A percentile compares a stretch with the other conserved stretches of the same genome.
Evolutionary conservation across 2,888 invertebrate genomes (phyloP).

Genomic region (Hyles lineata): DNA sequence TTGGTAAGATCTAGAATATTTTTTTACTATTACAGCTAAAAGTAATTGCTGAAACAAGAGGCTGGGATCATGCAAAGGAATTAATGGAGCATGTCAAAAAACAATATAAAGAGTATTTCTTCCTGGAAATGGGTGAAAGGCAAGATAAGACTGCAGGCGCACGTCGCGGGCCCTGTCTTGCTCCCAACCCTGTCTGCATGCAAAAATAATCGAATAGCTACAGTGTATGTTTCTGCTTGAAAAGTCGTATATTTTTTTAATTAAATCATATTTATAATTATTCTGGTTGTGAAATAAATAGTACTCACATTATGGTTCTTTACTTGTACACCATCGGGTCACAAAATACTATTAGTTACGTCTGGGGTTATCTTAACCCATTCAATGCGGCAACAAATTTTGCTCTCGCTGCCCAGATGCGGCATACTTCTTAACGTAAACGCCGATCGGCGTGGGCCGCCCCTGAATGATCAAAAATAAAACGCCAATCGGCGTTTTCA

Average conservation of each 20-base stretch:
- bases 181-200: conserved; percentile 78
- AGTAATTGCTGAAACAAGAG: conserved; percentile 94
- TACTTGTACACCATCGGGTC: background rate
- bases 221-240: background rate
- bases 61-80: conserved; percentile 89
- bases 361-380: too few species aligned
- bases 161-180: conserved; percentile 72
- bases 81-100: conserved; percentile 70
- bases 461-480: too few species aligned
- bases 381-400: too few species aligned
- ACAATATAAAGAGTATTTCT: conserved; percentile 87
- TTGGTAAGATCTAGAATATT: too few species aligned
- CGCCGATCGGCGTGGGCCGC: too few species aligned
- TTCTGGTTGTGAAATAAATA: conserved; percentile 1
- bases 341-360: too few species aligned
- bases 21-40: conserved; percentile 86
- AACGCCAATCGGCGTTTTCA: too few species aligned
- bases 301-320: background rate
- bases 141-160: conserved; percentile 53
- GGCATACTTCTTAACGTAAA: too few species aligned
- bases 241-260: background rate
- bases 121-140: conserved; percentile 62
- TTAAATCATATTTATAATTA: conserved; percentile 2
- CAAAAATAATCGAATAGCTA: conserved; percentile 57
- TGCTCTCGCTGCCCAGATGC: too few species aligned